These are phyloP conservation scores for Lacerta viridis DNA, from an alignment of 2,797 vertebrate genomes.

Conservation along the genomic window DNA sequence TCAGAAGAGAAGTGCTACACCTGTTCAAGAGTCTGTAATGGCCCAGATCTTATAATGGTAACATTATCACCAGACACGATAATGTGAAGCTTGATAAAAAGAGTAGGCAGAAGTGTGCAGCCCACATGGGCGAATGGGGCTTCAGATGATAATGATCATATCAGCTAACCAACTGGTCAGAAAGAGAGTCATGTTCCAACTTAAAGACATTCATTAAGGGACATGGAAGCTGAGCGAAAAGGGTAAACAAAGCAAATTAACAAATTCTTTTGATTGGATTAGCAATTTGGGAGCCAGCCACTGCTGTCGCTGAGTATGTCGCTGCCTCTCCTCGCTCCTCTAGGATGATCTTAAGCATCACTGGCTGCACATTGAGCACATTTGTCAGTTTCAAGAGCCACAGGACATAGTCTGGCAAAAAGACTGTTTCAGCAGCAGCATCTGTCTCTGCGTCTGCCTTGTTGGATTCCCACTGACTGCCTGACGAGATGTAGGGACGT, in stretches of 20 bases:
- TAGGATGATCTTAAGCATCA: constrained; percentile 20
- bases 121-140: neutral
- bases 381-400: constrained; percentile 31
- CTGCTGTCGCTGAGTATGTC: constrained; percentile 2
- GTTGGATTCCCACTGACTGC: neutral
- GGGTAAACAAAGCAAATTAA: constrained; percentile 28
- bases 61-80: neutral
- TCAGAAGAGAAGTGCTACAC: constrained; percentile 3
- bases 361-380: neutral
- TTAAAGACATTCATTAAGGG: neutral
- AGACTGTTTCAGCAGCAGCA: constrained; percentile 26
- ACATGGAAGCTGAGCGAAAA: neutral
- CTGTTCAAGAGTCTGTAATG: constrained; percentile 23
- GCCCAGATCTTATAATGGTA: neutral
- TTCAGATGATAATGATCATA: neutral
- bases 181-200: neutral
- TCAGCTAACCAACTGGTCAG: neutral
- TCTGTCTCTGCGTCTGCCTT: constrained; percentile 24
- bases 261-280: constrained; percentile 26
- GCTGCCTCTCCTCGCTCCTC: constrained; percentile 2
- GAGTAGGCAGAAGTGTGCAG: neutral
- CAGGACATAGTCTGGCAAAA: constrained; percentile 40
- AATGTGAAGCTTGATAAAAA: neutral
- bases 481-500: neutral
- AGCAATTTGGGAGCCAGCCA: constrained; percentile 37